Conservation (phyloP, 2,113 vertebrate species). For the Origma solitaria region DNA sequence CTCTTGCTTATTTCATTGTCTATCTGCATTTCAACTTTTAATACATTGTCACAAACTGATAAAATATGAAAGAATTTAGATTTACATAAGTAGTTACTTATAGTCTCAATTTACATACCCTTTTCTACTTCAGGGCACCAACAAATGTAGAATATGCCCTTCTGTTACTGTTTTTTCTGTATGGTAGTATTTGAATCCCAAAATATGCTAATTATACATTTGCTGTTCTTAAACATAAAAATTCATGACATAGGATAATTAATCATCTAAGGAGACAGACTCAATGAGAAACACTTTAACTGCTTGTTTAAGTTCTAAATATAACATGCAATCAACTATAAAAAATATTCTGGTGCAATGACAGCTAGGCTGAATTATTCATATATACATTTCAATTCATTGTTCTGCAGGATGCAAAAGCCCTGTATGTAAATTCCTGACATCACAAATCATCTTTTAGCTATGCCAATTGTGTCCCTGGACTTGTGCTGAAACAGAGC, state of each 20-base stretch:
- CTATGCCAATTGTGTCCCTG: not conserved
- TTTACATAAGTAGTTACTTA: not conserved
- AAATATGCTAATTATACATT: not conserved
- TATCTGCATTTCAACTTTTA: not conserved
- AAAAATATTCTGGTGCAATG: not conserved
- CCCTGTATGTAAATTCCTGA: not conserved
- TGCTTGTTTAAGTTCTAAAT: not conserved
- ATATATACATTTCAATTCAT: not conserved
- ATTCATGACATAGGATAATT: not conserved
- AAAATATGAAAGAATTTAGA: not conserved
- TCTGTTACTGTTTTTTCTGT: not conserved
- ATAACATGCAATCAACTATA: not conserved
- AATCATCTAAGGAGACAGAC: not conserved
- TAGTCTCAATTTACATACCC: not conserved
- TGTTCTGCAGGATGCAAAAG: not conserved
- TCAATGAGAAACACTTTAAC: not conserved
- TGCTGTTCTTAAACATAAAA: not conserved
- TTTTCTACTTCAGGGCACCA: not conserved
- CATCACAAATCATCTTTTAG: not conserved
- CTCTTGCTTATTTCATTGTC: not conserved
- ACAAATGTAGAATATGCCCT: not conserved
- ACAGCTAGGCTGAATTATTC: not conserved
- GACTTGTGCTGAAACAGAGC: not conserved
- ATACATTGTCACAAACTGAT: not conserved
- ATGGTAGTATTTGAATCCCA: not conserved